Evolutionary conservation across 2,113 vertebrate species (phyloP).

Genomic region (Piaya cayana): DNA sequence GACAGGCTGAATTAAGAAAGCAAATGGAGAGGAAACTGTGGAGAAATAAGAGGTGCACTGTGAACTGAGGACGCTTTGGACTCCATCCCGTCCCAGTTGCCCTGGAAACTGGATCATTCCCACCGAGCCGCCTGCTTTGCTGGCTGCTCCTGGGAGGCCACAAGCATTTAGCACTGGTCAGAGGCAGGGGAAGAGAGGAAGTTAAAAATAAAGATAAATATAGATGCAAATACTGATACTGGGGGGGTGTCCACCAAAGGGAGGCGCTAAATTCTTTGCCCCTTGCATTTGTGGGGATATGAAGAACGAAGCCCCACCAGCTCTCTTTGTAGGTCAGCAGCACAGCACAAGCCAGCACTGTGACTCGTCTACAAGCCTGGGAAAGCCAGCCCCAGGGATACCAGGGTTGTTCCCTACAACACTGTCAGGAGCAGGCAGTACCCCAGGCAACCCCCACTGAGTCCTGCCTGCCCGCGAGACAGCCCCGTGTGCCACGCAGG

Average conservation of each 20-base stretch:
- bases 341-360: not conserved
- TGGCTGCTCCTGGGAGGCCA: not conserved
- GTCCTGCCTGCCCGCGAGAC: not conserved
- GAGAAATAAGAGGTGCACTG: constrained; percentile 51
- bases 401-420: not conserved
- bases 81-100: not conserved
- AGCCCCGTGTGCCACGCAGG: not conserved
- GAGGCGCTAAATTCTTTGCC: not conserved
- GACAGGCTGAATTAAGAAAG: constrained; percentile 40
- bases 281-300: not conserved
- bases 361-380: not conserved
- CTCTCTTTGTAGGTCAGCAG: not conserved
- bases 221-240: not conserved
- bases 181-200: not conserved
- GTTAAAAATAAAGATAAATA: not conserved
- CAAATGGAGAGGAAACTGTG: constrained; percentile 43
- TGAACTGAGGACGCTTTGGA: constrained; percentile 7
- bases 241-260: not conserved
- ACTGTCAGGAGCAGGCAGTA: rapidly evolving
- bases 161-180: not conserved
- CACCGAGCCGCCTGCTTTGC: not conserved
- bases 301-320: not conserved
- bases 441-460: not conserved
- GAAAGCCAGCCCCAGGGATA: not conserved
- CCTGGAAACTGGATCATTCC: constrained; percentile 39